Percentiles rank a stretch among this genome's conserved stretches.
Evolutionary conservation across 1,140 invertebrate genomes (phyloP).

Genomic region (Sycophila sp.): DNA sequence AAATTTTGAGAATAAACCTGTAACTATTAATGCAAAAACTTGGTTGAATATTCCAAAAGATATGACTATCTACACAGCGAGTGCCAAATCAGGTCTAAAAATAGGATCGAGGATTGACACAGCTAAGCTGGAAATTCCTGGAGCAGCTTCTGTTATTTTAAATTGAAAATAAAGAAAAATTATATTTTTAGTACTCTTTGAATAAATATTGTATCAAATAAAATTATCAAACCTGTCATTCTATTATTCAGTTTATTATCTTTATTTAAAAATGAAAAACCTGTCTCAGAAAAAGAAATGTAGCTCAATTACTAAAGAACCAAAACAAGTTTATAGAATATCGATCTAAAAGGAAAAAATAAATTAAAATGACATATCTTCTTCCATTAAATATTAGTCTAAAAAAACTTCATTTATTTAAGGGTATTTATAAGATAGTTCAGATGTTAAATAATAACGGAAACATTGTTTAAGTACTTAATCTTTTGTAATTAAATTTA

Average conservation of each 20-base stretch:
- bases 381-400: too few relatives aligned
- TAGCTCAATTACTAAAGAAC: too few relatives aligned
- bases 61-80: constrained; percentile 38
- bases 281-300: too few relatives aligned
- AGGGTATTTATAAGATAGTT: too few relatives aligned
- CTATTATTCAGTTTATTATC: background rate
- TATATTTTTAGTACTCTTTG: background rate
- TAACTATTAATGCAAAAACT: constrained; percentile 39
- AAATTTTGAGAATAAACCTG: constrained; percentile 41
- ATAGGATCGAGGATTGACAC: constrained; percentile 33
- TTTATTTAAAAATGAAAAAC: too few relatives aligned
- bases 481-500: too few relatives aligned
- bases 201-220: background rate
- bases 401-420: too few relatives aligned
- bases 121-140: constrained; percentile 32
- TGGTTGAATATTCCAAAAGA: constrained; percentile 44
- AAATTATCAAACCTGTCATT: background rate
- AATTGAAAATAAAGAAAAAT: background rate
- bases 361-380: too few relatives aligned
- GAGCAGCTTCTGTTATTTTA: constrained; percentile 44
- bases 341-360: too few relatives aligned
- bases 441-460: too few relatives aligned
- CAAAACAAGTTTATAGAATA: too few relatives aligned
- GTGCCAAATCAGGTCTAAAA: constrained; percentile 34
- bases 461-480: too few relatives aligned